Conservation (phyloP, 2,113 vertebrate genomes). For the Phylloscopus trochilus region DNA sequence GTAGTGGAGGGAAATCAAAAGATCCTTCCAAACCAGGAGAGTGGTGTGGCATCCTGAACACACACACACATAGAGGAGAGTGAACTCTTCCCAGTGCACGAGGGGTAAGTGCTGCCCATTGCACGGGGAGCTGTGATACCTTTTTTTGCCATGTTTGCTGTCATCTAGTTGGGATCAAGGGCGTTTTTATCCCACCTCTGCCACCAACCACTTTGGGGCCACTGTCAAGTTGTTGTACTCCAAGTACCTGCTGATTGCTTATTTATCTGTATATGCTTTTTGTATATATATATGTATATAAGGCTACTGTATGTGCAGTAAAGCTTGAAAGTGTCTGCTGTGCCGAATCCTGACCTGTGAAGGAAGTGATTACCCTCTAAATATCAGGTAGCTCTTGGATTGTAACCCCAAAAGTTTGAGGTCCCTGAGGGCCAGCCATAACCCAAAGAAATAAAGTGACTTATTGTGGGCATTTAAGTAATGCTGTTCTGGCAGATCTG, state of each 20-base stretch:
- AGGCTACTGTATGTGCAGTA: neutral
- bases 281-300: too few relatives aligned
- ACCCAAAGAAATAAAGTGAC: neutral
- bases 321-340: neutral
- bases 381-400: neutral
- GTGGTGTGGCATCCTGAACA: neutral
- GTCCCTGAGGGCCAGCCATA: neutral
- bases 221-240: neutral
- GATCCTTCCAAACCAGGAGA: neutral
- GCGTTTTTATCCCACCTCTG: neutral
- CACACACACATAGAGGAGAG: neutral
- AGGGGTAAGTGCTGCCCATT: neutral
- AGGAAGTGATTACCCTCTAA: neutral
- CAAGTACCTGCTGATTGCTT: neutral
- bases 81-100: neutral
- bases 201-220: neutral
- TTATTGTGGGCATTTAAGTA: neutral
- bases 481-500: neutral
- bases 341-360: neutral
- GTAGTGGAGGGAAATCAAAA: neutral
- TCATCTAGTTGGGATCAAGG: neutral
- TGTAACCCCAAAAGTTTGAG: neutral
- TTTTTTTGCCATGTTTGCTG: neutral
- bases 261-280: rapidly evolving
- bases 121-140: neutral